Conservation (phyloP, 2,888 invertebrate genomes). For the Phania funesta region DNA sequence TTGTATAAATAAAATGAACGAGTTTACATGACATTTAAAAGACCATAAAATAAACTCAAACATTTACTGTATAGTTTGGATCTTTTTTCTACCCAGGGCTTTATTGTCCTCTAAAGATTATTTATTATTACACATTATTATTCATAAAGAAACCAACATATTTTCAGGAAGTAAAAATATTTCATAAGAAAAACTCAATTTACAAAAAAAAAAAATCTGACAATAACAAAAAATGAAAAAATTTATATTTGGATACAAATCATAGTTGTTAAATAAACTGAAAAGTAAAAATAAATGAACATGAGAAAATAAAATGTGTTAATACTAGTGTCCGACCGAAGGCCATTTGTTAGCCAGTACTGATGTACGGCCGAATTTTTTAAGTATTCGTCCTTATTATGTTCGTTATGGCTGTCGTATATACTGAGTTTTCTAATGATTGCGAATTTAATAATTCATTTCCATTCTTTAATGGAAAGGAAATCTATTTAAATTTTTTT, state of each 20-base stretch:
- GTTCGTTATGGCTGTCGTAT: too few species aligned
- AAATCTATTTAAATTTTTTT: too few species aligned
- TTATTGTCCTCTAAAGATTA: not conserved
- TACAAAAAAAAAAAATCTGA: not conserved
- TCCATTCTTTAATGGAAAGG: too few species aligned
- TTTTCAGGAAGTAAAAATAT: not conserved
- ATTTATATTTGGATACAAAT: slow-evolving; percentile 54
- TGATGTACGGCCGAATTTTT: too few species aligned
- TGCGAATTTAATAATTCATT: too few species aligned
- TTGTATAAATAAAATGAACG: not conserved
- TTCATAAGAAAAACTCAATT: not conserved
- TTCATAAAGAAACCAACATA: slow-evolving; percentile 40
- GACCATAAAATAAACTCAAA: not conserved
- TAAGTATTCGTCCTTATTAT: too few species aligned
- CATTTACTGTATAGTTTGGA: not conserved
- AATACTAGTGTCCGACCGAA: too few species aligned
- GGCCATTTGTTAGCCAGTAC: too few species aligned
- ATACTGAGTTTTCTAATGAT: too few species aligned
- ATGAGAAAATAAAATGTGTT: slow-evolving; percentile 36
- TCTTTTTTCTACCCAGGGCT: too few species aligned
- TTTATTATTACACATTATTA: slow-evolving; percentile 18
- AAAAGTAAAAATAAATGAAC: slow-evolving; percentile 13
- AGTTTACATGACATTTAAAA: not conserved
- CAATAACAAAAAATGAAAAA: slow-evolving; percentile 14
- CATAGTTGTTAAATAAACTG: slow-evolving; percentile 57